Percentiles rank a stretch among this genome's conserved stretches.
phyloP scores from a whole-genome alignment of 2,113 vertebrate species.

The Nettapus auritus region DNA sequence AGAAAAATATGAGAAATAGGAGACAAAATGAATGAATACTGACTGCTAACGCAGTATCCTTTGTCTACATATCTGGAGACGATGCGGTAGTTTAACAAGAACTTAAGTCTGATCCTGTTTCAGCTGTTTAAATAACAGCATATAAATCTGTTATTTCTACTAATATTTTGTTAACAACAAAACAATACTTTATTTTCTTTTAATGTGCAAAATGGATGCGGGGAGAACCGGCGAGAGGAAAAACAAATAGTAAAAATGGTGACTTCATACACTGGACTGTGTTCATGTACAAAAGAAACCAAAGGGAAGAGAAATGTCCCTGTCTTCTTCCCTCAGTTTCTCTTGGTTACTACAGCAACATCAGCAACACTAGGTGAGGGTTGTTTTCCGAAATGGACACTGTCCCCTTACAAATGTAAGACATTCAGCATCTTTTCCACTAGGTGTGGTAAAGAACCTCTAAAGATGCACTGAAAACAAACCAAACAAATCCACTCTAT shows the following conservation, averaged over 20 bases:
- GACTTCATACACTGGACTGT: background rate
- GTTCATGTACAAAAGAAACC: background rate
- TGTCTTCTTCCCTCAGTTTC: conserved; percentile 5
- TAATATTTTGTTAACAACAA: background rate
- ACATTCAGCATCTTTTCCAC: background rate
- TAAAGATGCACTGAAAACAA: background rate
- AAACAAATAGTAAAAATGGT: background rate
- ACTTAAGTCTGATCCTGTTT: background rate
- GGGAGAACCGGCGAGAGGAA: background rate
- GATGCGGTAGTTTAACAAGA: background rate
- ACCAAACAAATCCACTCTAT: background rate
- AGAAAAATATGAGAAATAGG: background rate
- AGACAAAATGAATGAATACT: background rate
- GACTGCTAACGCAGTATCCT: background rate
- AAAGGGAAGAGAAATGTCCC: background rate
- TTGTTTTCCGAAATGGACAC: background rate
- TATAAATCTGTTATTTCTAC: background rate
- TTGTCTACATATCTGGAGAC: background rate
- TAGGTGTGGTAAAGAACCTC: background rate
- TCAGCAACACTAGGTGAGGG: background rate
- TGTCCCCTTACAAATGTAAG: background rate
- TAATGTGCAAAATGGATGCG: background rate
- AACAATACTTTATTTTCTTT: background rate
- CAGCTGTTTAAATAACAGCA: background rate
- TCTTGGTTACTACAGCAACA: background rate